A percentile compares a stretch with the other conserved stretches of the same genome.
Conservation (phyloP, 2,888 invertebrate species). For the Eulithis prunata region DNA sequence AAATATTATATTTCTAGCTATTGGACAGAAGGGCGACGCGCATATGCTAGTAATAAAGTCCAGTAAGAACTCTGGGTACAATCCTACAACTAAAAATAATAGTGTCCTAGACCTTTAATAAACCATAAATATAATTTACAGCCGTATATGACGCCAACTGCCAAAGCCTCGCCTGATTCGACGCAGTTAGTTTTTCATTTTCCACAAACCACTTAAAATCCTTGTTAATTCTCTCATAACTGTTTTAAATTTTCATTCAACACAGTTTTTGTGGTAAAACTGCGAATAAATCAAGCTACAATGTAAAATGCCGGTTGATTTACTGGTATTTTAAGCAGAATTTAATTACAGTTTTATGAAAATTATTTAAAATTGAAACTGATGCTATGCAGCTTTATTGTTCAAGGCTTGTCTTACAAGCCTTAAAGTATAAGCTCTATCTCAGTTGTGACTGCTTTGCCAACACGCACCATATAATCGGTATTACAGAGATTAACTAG, state of each 20-base stretch:
- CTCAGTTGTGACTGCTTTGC: too few relatives aligned
- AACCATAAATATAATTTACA: conserved; percentile 1
- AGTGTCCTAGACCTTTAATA: conserved; percentile 23
- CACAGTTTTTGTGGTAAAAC: conserved; percentile 38
- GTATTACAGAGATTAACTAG: too few relatives aligned
- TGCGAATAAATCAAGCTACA: conserved; percentile 38
- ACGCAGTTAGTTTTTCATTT: conserved; percentile 40
- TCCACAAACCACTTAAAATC: conserved; percentile 41
- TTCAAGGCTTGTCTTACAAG: background rate
- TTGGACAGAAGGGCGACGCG: background rate
- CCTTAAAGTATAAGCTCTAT: too few relatives aligned
- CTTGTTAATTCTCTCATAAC: conserved; percentile 43
- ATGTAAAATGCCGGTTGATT: conserved; percentile 31
- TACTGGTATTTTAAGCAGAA: conserved; percentile 35
- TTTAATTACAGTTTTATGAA: conserved; percentile 34
- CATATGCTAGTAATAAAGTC: background rate
- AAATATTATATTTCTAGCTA: too few relatives aligned
- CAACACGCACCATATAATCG: too few relatives aligned
- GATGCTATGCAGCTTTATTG: conserved; percentile 1
- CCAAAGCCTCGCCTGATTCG: conserved; percentile 38
- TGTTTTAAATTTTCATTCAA: conserved; percentile 45
- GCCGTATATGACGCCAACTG: conserved; percentile 13
- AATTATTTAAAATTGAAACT: conserved; percentile 10
- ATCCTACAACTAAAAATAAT: background rate
- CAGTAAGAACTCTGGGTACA: background rate